Evolutionary conservation across 2,888 invertebrate genomes (phyloP), one percentile per base, ranked within the genome.

Genomic region (Campaea margaritaria): DNA sequence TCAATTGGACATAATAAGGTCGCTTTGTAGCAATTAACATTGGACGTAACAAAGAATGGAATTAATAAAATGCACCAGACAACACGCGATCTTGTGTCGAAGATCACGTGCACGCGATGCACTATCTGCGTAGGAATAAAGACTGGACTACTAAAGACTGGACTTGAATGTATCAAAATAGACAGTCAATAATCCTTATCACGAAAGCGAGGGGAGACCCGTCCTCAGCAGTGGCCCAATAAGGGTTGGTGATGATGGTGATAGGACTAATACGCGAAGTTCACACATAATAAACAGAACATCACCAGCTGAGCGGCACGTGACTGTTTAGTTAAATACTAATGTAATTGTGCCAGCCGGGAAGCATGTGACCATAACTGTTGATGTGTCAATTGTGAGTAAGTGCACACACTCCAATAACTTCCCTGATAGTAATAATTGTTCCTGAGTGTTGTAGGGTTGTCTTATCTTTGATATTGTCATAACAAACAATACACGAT

Each of bases 311-410:
- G n/a, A 31, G 9, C 3, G 13, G 21, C 27, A 49, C 31, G 39
- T 49, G n/a, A 28, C 47, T 48, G 27, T 38, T 34, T 36, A 15
- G 58, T 58, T 62, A 55, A 11, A 13, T 31, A 16, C 13, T 34
- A 31, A 48, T 48, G 61, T 75, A 76, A 79, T 78, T 78, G 78
- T 81, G 79, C 76, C 79, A 79, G 28, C 43, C 41, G 43, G 51
- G 73, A 70, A 78, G 67, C 82, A 80, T 78, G 77, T 79, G 81
- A 78, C 77, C 70, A 53, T 53, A 44, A 44, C 39, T n/a, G n/a
- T 36, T 36, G 34, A 5, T 34, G 34, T 43, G 52, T 52, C 47
- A 28, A 58, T 51, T 41, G 49, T 39, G 39, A 39, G 39, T 39
- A 14, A 39, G 13, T n/a, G 45, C 14, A 45, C 21, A 45, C 31